phyloP scores from a whole-genome alignment of 2,888 invertebrate species.

The Scaptomyza cyrtandrae region DNA sequence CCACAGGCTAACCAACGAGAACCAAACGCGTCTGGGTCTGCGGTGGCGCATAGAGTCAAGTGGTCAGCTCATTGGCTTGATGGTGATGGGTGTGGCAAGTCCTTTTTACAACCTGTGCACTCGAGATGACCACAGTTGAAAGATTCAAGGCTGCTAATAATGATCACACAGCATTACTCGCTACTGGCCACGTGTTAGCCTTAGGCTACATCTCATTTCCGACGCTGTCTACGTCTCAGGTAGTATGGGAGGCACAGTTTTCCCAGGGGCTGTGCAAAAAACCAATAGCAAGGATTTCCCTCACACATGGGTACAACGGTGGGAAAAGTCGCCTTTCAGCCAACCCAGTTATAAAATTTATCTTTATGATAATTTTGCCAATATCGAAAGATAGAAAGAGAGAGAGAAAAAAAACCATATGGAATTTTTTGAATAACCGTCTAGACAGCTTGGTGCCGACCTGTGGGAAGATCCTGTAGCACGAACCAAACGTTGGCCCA shows the following conservation, averaged over 20 bases:
- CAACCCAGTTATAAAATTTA: constrained; percentile 70
- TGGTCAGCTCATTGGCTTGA: constrained; percentile 31
- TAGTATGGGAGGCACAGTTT: constrained; percentile 44
- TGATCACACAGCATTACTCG: constrained; percentile 20
- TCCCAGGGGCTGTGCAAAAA: constrained; percentile 61
- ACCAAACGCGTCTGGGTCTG: constrained; percentile 48
- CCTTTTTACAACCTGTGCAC: constrained; percentile 71
- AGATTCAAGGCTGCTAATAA: constrained; percentile 31
- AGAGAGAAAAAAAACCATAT: constrained; percentile 37
- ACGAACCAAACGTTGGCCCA: constrained; percentile 43
- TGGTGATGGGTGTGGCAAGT: constrained; percentile 37
- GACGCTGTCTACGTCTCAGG: constrained; percentile 4
- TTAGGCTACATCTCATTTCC: constrained; percentile 12
- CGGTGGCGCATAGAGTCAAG: constrained; percentile 82
- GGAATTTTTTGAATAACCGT: constrained; percentile 61
- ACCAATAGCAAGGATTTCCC: constrained; percentile 64
- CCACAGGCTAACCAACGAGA: constrained; percentile 31
- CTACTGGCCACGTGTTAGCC: constrained; percentile 65
- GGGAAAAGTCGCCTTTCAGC: constrained; percentile 50
- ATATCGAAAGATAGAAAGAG: constrained; percentile 27
- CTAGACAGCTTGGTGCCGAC: constrained; percentile 58
- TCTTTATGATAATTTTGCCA: constrained; percentile 50
- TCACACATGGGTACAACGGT: constrained; percentile 54
- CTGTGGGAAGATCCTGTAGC: constrained; percentile 61
- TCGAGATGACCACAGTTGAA: constrained; percentile 70